phyloP scores from a whole-genome alignment of 2,888 invertebrate genomes.

The Chirona hameri region DNA sequence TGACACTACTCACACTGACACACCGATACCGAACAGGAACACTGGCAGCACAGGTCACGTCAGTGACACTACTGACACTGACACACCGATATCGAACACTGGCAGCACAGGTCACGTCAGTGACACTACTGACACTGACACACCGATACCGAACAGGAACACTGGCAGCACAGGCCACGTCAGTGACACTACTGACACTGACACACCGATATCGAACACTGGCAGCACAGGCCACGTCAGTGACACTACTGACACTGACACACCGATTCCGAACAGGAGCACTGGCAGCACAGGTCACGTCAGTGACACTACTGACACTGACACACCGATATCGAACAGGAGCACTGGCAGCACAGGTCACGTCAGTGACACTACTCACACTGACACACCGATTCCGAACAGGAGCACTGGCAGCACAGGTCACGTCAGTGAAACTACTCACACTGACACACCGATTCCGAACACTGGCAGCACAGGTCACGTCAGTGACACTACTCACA shows the following conservation, averaged over 20 bases:
- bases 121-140: too few species aligned
- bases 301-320: too few species aligned
- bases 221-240: too few species aligned
- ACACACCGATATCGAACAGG: slow-evolving; percentile 90
- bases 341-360: slow-evolving; percentile 52
- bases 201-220: slow-evolving; percentile 93
- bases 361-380: slow-evolving; percentile 57
- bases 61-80: too few species aligned
- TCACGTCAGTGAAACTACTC: slow-evolving; percentile 50
- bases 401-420: slow-evolving; percentile 58
- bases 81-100: slow-evolving; percentile 93
- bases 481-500: slow-evolving; percentile 57
- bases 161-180: slow-evolving; percentile 50
- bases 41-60: slow-evolving; percentile 50
- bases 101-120: too few species aligned
- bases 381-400: slow-evolving; percentile 94
- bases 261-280: too few species aligned
- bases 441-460: slow-evolving; percentile 93
- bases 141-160: slow-evolving; percentile 90
- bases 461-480: slow-evolving; percentile 61
- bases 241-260: too few species aligned
- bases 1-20: slow-evolving; percentile 67
- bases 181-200: too few species aligned
- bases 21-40: slow-evolving; percentile 96
- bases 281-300: slow-evolving; percentile 53